Percentiles rank a stretch among this genome's conserved stretches.
These are phyloP conservation scores for Rhopalosiphum padi DNA, from an alignment of 1,140 invertebrate species.

Conservation along the genomic window DNA sequence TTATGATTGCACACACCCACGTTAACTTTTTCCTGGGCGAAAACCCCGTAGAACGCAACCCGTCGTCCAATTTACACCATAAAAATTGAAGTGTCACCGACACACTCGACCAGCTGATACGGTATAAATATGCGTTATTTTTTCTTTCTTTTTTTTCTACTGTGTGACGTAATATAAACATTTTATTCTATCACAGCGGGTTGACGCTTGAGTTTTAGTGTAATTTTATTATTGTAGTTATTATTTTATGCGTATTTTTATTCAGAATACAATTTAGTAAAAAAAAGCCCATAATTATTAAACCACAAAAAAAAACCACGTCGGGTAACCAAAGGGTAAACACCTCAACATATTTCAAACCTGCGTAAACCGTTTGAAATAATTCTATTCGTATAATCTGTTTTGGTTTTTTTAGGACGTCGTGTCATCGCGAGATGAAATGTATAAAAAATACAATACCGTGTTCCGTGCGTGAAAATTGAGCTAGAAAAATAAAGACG, in stretches of 20 bases:
- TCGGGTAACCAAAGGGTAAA: neutral
- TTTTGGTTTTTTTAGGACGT: neutral
- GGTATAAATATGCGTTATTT: neutral
- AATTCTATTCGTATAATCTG: neutral
- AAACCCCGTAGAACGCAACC: neutral
- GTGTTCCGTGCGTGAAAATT: neutral
- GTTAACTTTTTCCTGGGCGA: neutral
- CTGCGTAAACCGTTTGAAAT: neutral
- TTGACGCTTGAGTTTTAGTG: too few species aligned
- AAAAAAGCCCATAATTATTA: neutral
- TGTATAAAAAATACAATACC: neutral
- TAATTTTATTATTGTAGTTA: neutral
- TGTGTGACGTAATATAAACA: neutral
- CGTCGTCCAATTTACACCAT: neutral
- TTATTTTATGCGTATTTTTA: neutral
- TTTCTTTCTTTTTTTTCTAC: neutral
- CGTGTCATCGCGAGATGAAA: neutral
- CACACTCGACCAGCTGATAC: neutral
- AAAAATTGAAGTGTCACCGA: slow-evolving; percentile 46
- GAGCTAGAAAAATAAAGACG: neutral
- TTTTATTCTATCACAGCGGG: neutral
- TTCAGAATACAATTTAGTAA: neutral
- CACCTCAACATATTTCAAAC: neutral
- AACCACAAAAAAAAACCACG: neutral
- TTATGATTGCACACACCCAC: neutral